phyloP scores from a whole-genome alignment of 2,797 vertebrate genomes.

The Chrysocyon brachyurus region DNA sequence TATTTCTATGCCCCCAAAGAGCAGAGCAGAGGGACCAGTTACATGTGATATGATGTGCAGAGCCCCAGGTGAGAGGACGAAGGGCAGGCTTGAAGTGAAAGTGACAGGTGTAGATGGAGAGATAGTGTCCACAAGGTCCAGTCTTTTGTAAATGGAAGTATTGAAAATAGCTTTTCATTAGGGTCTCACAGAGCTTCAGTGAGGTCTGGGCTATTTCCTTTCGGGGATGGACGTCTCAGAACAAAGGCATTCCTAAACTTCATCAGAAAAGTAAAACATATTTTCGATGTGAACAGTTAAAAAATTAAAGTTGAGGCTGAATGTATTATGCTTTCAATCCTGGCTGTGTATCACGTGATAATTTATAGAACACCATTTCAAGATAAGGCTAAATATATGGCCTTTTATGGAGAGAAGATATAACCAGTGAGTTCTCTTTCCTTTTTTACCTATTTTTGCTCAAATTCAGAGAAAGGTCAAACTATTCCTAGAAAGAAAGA shows the following conservation, averaged over 20 bases:
- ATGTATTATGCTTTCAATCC: conserved; percentile 52
- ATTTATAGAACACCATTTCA: conserved; percentile 66
- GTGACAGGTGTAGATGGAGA: neutral
- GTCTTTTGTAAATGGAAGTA: neutral
- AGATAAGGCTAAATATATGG: conserved; percentile 62
- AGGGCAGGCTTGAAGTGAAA: neutral
- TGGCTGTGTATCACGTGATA: conserved; percentile 46
- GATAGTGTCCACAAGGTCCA: neutral
- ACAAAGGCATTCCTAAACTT: conserved; percentile 46
- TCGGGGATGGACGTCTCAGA: conserved; percentile 20
- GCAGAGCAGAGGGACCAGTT: neutral
- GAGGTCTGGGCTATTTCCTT: neutral
- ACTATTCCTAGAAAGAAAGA: neutral
- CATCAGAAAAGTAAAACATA: conserved; percentile 37
- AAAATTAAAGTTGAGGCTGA: conserved; percentile 66
- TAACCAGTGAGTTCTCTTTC: neutral
- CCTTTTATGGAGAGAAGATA: conserved; percentile 45
- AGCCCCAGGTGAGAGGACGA: neutral
- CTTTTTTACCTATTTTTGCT: neutral
- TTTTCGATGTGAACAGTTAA: conserved; percentile 66
- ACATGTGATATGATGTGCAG: neutral
- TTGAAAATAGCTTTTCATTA: neutral
- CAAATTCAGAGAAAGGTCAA: neutral
- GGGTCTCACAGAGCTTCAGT: neutral
- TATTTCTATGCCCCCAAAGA: neutral